These are phyloP conservation scores for Drosophila oshimai DNA, from an alignment of 1,140 invertebrate species.

Conservation along the genomic window DNA sequence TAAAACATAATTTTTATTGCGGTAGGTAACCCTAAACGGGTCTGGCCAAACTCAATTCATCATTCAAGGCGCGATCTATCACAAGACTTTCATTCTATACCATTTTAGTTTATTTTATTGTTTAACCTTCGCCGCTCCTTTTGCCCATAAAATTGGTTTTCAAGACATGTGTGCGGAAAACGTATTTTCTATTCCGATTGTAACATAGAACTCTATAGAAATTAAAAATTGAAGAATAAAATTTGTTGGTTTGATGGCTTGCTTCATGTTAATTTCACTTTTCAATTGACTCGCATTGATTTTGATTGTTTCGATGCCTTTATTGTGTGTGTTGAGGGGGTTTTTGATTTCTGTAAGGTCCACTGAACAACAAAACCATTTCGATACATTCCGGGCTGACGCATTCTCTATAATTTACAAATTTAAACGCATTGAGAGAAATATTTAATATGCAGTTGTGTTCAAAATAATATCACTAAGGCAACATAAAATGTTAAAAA, in stretches of 20 bases:
- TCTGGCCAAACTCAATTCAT: slow-evolving; percentile 32
- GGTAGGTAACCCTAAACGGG: slow-evolving; percentile 12
- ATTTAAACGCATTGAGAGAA: no score
- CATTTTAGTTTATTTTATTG: neutral
- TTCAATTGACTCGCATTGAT: slow-evolving; percentile 75
- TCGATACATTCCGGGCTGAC: slow-evolving; percentile 26
- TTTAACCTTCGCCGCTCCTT: neutral
- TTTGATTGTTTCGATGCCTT: slow-evolving; percentile 54
- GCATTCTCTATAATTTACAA: slow-evolving; percentile 61
- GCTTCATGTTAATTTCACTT: slow-evolving; percentile 32
- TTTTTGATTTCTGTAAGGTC: slow-evolving; percentile 45
- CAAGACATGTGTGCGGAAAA: slow-evolving; percentile 67
- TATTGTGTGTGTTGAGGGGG: slow-evolving; percentile 31
- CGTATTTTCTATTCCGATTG: slow-evolving; percentile 56
- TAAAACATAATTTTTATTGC: slow-evolving; percentile 77
- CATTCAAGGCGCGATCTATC: slow-evolving; percentile 56
- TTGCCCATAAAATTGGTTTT: slow-evolving; percentile 1
- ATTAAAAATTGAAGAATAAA: slow-evolving; percentile 3
- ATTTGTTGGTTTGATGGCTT: slow-evolving; percentile 63
- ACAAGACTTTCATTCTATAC: slow-evolving; percentile 14
- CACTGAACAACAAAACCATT: slow-evolving; percentile 41
- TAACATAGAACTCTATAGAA: slow-evolving; percentile 39
- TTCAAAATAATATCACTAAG: no score
- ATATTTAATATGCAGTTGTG: neutral
- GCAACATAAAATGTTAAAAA: no score